Base-by-base conservation (phyloP, 2,888 invertebrate genomes). In the Cyrtodaria siliqua region DNA sequence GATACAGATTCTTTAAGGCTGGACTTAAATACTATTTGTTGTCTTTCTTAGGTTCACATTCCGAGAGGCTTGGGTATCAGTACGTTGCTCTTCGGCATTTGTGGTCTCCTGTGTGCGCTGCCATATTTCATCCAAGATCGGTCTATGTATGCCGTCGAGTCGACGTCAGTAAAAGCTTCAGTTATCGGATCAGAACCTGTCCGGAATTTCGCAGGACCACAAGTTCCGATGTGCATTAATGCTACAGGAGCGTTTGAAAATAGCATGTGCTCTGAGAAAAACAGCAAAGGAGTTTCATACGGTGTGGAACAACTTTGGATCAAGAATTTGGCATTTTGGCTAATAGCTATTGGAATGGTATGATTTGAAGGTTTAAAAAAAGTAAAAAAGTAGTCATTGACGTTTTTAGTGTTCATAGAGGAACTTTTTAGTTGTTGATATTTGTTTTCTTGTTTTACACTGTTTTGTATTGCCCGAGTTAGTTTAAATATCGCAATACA, bases 101-200 rank as follows among this genome's bases (percentile, higher is more conserved):
- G 85, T 16, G 87, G 86, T 8, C 59, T 89, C 4, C 38, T 87
- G 49, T 87, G 87, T 57, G 81, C 84, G 1, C 20, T 88, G n/a
- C 86, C 89, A 0, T 86, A 81, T 69, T 87, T 87, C 60, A 23
- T 81, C 33, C 67, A 71, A 60, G 81, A 81, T 44, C 59, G 29
- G 38, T 74, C 74, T 2, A 23, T 62, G n/a, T 78, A 78, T 27
- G 73, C 33, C 24, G 14, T 77, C 0, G 52, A 33, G 33, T 33
- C 33, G 12, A 33, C 33, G 12, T 8, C 33, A 33, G 33, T 33
- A 8, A 12, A 12, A 4, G 33, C 33, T 12, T 33, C 33, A 8
- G n/a, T n/a, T n/a, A n/a, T n/a, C n/a, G n/a, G n/a, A n/a, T n/a
- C n/a, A n/a, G 12, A 33, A 33, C 33, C 33, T 33, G 6, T 4